Percentiles rank a stretch among this genome's conserved stretches.
Conservation (phyloP, 2,888 invertebrate genomes). For the Patella ulyssiponensis region DNA sequence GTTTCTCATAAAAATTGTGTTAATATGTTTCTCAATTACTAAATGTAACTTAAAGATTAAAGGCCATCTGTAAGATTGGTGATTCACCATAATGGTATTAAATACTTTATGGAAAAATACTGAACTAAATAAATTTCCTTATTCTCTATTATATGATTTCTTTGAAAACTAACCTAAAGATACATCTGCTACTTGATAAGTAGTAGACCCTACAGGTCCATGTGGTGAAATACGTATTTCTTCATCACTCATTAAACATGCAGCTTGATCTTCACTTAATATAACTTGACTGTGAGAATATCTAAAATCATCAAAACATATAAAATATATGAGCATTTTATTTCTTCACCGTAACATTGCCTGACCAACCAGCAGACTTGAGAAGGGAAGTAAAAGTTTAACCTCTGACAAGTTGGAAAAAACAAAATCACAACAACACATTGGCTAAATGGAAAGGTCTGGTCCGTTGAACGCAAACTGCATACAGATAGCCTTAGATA, state of each 20-base stretch:
- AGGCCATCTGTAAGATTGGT: no score
- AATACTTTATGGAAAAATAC: neutral
- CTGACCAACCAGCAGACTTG: neutral
- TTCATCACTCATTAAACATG: constrained; percentile 51
- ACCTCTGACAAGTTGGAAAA: no score
- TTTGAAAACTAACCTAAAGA: constrained; percentile 47
- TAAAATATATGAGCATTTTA: no score
- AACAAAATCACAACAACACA: no score
- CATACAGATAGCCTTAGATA: no score
- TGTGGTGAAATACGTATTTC: constrained; percentile 39
- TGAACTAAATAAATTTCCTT: neutral
- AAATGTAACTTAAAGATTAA: no score
- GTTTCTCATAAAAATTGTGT: no score
- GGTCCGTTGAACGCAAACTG: no score
- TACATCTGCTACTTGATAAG: constrained; percentile 45
- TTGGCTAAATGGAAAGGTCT: no score
- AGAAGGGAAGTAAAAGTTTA: neutral
- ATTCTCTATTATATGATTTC: neutral
- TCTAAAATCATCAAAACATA: constrained; percentile 35
- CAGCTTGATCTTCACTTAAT: constrained; percentile 59
- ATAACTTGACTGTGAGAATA: constrained; percentile 54
- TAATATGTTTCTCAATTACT: no score
- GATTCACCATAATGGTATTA: neutral
- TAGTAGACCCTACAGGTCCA: constrained; percentile 17
- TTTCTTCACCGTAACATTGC: neutral